Percentiles rank a stretch among this genome's conserved stretches.
phyloP scores from a whole-genome alignment of 2,113 vertebrate genomes.

The Octodon degus region DNA sequence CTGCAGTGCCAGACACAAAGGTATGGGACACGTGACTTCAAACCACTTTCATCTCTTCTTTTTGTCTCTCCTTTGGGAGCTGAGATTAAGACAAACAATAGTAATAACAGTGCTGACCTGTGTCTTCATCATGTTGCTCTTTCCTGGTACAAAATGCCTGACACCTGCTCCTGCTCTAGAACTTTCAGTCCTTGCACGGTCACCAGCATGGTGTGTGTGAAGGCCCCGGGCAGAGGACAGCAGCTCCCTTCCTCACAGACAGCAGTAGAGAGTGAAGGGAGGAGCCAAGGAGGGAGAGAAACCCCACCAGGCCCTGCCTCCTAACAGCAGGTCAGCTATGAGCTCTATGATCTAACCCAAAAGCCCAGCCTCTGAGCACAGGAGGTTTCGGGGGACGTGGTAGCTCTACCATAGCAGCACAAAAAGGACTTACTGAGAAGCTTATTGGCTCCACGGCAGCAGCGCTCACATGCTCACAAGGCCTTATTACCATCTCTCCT shows the following conservation, averaged over 20 bases:
- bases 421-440: neutral
- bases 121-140: neutral
- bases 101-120: neutral
- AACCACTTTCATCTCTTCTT: neutral
- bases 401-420: neutral
- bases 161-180: neutral
- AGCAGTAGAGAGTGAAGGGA: neutral
- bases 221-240: neutral
- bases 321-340: neutral
- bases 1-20: neutral
- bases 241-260: neutral
- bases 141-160: neutral
- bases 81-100: neutral
- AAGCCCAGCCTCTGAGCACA: too few relatives aligned
- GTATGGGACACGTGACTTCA: neutral
- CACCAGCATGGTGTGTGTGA: neutral
- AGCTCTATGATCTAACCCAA: neutral
- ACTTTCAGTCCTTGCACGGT: neutral
- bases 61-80: neutral
- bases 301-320: neutral
- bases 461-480: accelerated
- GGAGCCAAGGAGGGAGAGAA: too few relatives aligned
- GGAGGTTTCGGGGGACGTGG: too few relatives aligned
- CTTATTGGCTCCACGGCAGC: neutral
- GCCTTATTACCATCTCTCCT: neutral